Evolutionary conservation across 2,113 vertebrate genomes (phyloP).

Genomic region (Formicarius rufipectus): DNA sequence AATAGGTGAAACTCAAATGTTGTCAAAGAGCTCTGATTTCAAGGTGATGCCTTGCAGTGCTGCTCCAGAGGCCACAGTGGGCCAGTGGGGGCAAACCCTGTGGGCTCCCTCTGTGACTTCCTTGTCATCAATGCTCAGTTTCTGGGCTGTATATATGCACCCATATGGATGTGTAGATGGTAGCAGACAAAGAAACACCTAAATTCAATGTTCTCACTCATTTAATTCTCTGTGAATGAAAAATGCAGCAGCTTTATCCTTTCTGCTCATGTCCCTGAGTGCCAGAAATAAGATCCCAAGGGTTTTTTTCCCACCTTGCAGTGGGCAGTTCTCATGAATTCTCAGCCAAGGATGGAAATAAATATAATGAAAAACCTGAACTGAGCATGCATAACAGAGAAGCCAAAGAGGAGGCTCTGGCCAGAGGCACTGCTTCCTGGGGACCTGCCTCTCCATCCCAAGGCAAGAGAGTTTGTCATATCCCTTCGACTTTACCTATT

Average conservation of each 20-base stretch:
- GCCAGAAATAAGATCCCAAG: background rate
- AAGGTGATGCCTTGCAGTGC: background rate
- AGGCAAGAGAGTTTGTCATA: background rate
- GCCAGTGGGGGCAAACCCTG: background rate
- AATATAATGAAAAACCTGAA: background rate
- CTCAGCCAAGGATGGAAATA: background rate
- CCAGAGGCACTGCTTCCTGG: background rate
- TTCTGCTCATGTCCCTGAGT: background rate
- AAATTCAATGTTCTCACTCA: background rate
- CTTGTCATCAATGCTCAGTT: conserved; percentile 49
- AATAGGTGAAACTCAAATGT: background rate
- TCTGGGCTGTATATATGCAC: background rate
- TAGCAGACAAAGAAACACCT: conserved; percentile 65
- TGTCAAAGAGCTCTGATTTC: background rate
- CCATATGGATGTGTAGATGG: conserved; percentile 44
- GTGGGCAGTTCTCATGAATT: background rate
- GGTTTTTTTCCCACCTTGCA: background rate
- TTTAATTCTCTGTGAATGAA: conserved; percentile 1
- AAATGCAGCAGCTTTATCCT: background rate
- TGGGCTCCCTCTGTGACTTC: conserved; percentile 22
- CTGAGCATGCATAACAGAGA: conserved; percentile 38
- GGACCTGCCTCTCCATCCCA: background rate
- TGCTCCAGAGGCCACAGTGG: fast-evolving
- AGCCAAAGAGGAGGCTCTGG: conserved; percentile 25
- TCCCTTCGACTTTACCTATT: background rate